Base-by-base conservation (phyloP, 2,797 vertebrate species). In the Xiphophorus birchmanni region DNA sequence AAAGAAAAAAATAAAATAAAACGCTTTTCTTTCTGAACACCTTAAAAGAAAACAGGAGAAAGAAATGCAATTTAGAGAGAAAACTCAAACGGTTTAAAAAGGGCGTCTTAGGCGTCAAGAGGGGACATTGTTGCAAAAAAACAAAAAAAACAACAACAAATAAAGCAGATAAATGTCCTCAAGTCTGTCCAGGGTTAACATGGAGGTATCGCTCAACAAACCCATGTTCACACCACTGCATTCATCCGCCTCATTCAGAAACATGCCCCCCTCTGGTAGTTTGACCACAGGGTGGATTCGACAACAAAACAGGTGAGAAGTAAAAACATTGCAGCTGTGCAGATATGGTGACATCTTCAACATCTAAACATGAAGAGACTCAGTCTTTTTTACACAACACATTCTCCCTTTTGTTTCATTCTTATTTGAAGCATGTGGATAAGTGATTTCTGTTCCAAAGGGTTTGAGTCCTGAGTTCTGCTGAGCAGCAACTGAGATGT, bases 401-500 rank as follows among this genome's bases (percentile, higher is more conserved):
- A 2, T 79, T 85, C 87, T 89, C 91, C 86, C 86, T 87, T 88
- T 93, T 86, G 84, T 91, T 87, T 89, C 77, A 7, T 79, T 86
- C 52, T 81, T 9, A n/a, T 78, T 76, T 75, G 82, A 93, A 94
- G 81, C 87, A 71, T 89, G 83, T 88, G 89, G 85, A 90, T 80
- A 82, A 87, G 75, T 54, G 84, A 90, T 87, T 84, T 81, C 90
- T 90, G 87, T 93, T 95, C 93, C 94, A 92, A 96, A 92, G 95
- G 95, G 94, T 96, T 96, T 96, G 96, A 93, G 95, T 96, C 98
- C 98, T 99, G 98, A 99, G 98, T 97, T 96, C 97, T 96, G 95
- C 96, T 96, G 97, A 99, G 98, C 97, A 99, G 98, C 98, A 98
- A 97, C 94, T 96, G 96, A 97, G 96, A 97, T 97, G 96, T 96